Evolutionary conservation across 2,888 invertebrate genomes (phyloP).

Genomic region (Drepana falcataria): DNA sequence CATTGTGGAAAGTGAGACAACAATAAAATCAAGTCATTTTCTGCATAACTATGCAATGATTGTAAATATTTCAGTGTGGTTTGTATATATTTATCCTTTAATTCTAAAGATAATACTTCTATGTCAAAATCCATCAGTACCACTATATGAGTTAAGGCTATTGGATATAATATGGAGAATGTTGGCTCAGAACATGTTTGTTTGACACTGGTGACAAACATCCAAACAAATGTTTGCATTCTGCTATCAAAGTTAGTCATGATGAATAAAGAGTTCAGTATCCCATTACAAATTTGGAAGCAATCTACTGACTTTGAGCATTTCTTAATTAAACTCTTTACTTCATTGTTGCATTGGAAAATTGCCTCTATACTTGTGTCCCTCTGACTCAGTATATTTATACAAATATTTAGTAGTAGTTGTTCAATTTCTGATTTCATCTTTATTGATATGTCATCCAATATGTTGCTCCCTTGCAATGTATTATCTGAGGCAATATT

Average conservation of each 20-base stretch:
- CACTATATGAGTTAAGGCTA: conserved; percentile 34
- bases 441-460: conserved; percentile 49
- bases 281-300: conserved; percentile 53
- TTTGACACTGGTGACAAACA: conserved; percentile 43
- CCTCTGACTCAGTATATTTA: conserved; percentile 25
- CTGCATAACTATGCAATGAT: conserved; percentile 29
- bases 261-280: conserved; percentile 53
- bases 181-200: conserved; percentile 17
- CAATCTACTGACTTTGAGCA: conserved; percentile 47
- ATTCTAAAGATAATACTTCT: conserved; percentile 20
- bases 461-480: conserved; percentile 10
- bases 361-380: conserved; percentile 23
- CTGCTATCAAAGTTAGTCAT: conserved; percentile 40
- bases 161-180: conserved; percentile 45
- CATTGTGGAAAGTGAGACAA: conserved; percentile 62
- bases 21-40: conserved; percentile 52
- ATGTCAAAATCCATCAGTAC: conserved; percentile 51
- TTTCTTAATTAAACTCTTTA: conserved; percentile 33
- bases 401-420: conserved; percentile 32
- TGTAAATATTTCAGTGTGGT: conserved; percentile 33
- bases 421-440: conserved; percentile 53
- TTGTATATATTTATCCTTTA: conserved; percentile 30
- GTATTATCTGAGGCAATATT: conserved; percentile 14
- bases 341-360: conserved; percentile 20
- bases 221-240: conserved; percentile 38